These are phyloP conservation scores for Marmota monax DNA, from an alignment of 2,113 vertebrate species.

Conservation along the genomic window DNA sequence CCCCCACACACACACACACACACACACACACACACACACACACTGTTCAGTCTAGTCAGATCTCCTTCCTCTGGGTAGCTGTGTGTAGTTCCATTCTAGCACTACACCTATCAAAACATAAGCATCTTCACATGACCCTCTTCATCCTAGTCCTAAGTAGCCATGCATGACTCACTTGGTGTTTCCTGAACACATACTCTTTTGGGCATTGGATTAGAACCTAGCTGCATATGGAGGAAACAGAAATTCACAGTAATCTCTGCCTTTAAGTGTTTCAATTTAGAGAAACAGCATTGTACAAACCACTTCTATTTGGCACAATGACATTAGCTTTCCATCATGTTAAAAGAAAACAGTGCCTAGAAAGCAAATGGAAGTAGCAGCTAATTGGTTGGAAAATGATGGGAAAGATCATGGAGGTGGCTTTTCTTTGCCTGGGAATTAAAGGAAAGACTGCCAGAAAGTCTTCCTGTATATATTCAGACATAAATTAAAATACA, in stretches of 20 bases:
- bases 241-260: background rate
- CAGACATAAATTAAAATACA: background rate
- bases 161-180: background rate
- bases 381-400: background rate
- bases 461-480: background rate
- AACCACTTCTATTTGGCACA: background rate
- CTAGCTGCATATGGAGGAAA: background rate
- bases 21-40: no score
- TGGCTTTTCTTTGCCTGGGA: background rate
- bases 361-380: background rate
- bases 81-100: background rate
- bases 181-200: no score
- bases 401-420: background rate
- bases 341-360: background rate
- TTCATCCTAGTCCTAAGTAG: background rate
- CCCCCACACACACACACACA: no score
- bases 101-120: background rate
- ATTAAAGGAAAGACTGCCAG: background rate
- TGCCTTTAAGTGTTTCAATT: background rate
- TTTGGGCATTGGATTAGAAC: background rate
- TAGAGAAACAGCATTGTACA: background rate
- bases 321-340: background rate
- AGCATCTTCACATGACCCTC: background rate
- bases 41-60: no score
- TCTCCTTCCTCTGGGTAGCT: background rate